Evolutionary conservation across 2,113 vertebrate genomes (phyloP), one percentile per base, ranked within the genome.

Genomic region (Brienomyrus longianalis): DNA sequence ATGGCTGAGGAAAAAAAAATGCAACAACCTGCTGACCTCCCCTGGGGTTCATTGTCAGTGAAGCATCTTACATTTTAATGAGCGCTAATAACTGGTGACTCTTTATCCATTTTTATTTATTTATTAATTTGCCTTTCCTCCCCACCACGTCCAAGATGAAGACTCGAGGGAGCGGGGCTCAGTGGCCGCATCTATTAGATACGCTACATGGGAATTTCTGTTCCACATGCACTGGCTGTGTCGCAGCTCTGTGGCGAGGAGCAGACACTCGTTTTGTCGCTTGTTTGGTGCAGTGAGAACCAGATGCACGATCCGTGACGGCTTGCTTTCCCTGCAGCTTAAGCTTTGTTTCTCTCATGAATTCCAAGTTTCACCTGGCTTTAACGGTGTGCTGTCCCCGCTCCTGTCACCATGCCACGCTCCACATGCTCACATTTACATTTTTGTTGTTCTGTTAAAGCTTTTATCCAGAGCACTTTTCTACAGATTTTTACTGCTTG

Each of bases 11-110:
- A 85, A 62, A 48, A 47, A 47, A 83, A 52, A 87, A 27, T 89
- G 70, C 83, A 52, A 74, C 86, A 1, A 88, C 91, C 89, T 91
- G 88, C 74, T 91, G 93, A 93, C 93, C 91, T 92, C 94, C 92
- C 88, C 92, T 84, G 89, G 90, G 92, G 93, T 94, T 94, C 93
- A 93, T 93, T 94, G 92, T 94, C 93, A 90, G 90, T 88, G 91
- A 90, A 93, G 92, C 93, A 89, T 94, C 93, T 92, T 92, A 90
- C 93, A 95, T 95, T 95, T 95, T 96, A 96, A 96, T 95, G 95
- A 95, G 94, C 92, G 91, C 91, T 93, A 93, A 94, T 95, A 95
- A 94, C 93, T 91, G 90, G 90, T 88, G 88, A 92, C 93, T 9
- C 51, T 89, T 89, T 66, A 84, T 92, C 89, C 70, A 39, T 27